Evolutionary conservation across 2,797 vertebrate genomes (phyloP).

Genomic region (Limosa lapponica): DNA sequence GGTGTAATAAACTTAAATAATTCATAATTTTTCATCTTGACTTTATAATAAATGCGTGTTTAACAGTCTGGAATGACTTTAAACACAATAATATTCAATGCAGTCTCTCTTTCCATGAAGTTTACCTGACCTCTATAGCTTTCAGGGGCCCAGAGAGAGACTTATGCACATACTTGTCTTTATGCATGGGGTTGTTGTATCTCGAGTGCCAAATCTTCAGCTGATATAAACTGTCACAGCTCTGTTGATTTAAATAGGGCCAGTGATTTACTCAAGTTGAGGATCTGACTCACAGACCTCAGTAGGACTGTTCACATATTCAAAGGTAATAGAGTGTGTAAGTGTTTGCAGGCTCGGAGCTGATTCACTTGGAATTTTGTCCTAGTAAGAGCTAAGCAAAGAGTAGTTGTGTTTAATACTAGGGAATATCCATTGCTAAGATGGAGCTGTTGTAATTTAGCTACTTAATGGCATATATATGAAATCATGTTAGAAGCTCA

Average conservation of each 20-base stretch:
- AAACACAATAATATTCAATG: not conserved
- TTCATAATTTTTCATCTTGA: conserved; percentile 47
- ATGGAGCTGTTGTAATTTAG: not conserved
- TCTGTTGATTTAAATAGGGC: conserved; percentile 20
- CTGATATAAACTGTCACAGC: conserved; percentile 11
- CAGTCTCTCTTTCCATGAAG: not conserved
- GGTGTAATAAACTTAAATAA: conserved; percentile 62
- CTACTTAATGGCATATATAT: not conserved
- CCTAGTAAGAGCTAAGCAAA: not conserved
- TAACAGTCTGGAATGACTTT: conserved; percentile 8
- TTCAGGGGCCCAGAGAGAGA: not conserved
- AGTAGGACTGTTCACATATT: not conserved
- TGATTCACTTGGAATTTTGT: not conserved
- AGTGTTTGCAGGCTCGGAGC: not conserved
- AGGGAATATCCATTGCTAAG: not conserved
- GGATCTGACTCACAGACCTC: not conserved
- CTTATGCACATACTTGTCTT: not conserved
- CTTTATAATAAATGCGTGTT: conserved; percentile 34
- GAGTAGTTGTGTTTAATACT: not conserved
- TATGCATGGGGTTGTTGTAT: not conserved
- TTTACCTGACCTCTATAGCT: conserved; percentile 4
- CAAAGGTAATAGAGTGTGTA: not conserved
- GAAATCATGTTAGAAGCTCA: not conserved
- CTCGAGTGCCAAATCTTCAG: not conserved
- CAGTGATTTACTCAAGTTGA: not conserved